Evolutionary conservation across 2,888 invertebrate genomes (phyloP).

Genomic region (Cenopis cana): DNA sequence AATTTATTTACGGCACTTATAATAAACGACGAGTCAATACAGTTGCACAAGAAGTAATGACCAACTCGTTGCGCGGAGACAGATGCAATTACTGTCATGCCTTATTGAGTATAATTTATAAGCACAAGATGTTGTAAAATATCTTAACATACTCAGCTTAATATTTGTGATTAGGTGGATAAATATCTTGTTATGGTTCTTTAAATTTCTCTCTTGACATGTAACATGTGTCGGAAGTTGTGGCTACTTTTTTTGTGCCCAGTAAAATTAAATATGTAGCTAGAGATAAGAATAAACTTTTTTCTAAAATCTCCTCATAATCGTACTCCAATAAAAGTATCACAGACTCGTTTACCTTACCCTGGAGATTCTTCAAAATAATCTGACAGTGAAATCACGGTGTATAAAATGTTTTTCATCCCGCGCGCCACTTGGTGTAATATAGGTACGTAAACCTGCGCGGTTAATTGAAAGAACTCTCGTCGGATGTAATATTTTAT

Average conservation of each 20-base stretch:
- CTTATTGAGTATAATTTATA: constrained; percentile 37
- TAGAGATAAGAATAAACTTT: too few species aligned
- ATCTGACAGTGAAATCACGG: constrained; percentile 51
- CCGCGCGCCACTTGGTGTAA: constrained; percentile 66
- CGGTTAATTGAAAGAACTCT: constrained; percentile 82
- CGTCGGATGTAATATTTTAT: constrained; percentile 81
- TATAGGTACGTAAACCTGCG: constrained; percentile 77
- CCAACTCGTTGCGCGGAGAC: constrained; percentile 34
- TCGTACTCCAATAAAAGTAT: neutral
- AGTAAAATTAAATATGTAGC: neutral
- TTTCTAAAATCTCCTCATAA: neutral
- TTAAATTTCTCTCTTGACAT: neutral
- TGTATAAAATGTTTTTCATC: constrained; percentile 59
- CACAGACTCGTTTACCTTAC: constrained; percentile 13
- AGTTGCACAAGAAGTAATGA: constrained; percentile 28
- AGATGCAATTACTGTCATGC: constrained; percentile 36
- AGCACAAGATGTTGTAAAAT: constrained; percentile 24
- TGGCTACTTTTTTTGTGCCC: neutral
- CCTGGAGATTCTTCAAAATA: constrained; percentile 29
- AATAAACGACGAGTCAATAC: constrained; percentile 42
- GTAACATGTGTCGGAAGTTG: neutral
- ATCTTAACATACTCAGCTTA: constrained; percentile 13
- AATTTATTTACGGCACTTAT: constrained; percentile 8
- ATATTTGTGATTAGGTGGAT: constrained; percentile 4
- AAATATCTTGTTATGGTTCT: constrained; percentile 8